A percentile compares a stretch with the other conserved stretches of the same genome.
These are phyloP conservation scores for Eurypyga helias DNA, from an alignment of 2,113 vertebrate species.

Conservation along the genomic window DNA sequence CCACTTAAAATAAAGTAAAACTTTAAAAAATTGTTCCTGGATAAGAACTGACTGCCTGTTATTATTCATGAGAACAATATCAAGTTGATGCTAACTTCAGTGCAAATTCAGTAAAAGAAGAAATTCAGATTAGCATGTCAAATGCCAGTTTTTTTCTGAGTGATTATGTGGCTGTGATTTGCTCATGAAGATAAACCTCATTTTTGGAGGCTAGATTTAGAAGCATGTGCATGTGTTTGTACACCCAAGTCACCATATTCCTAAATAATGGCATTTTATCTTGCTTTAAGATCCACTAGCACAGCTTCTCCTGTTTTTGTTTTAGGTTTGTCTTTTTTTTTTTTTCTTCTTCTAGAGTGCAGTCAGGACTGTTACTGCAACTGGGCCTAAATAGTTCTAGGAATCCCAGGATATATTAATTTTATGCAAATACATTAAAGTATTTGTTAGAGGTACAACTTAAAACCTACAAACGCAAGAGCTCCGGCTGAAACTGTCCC, in stretches of 20 bases:
- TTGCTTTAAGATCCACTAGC: background rate
- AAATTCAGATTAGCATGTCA: background rate
- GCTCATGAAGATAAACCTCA: background rate
- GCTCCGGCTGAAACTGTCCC: background rate
- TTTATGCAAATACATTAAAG: background rate
- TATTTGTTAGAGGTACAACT: slow-evolving; percentile 39
- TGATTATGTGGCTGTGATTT: background rate
- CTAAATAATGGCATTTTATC: background rate
- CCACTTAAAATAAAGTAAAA: background rate
- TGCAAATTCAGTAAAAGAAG: background rate
- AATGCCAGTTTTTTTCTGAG: background rate
- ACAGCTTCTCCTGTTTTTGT: background rate
- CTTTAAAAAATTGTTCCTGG: background rate
- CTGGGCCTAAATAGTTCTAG: background rate
- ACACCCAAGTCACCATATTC: background rate
- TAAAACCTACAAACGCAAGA: slow-evolving; percentile 72
- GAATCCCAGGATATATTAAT: background rate
- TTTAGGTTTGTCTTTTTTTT: background rate
- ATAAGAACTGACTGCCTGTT: background rate
- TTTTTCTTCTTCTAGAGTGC: background rate
- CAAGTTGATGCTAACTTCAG: background rate
- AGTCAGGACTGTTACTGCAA: background rate
- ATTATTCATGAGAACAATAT: background rate
- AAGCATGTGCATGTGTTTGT: slow-evolving; percentile 33
- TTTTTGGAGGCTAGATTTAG: background rate